Conservation (phyloP, 2,888 invertebrate genomes). For the Hymenopus coronatus region DNA sequence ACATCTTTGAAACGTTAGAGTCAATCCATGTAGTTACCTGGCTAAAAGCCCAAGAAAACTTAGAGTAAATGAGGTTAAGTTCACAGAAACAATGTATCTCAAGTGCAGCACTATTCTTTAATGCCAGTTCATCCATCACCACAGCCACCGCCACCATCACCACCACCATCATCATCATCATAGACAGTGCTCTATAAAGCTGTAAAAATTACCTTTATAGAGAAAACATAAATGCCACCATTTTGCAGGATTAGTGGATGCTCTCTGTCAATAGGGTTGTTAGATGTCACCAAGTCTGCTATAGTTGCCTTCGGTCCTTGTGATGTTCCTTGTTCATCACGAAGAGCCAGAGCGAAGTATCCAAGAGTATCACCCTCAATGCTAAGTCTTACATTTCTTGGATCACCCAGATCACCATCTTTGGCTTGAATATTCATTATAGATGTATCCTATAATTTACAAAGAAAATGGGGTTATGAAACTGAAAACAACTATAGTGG, state of each 20-base stretch:
- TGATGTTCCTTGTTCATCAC: conserved; percentile 52
- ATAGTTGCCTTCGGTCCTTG: conserved; percentile 22
- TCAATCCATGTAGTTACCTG: too few species aligned
- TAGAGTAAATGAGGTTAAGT: too few species aligned
- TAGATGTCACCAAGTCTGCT: conserved; percentile 56
- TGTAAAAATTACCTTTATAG: conserved; percentile 52
- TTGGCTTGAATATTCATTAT: conserved; percentile 71
- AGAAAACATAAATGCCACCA: conserved; percentile 74
- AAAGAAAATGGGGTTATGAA: neutral
- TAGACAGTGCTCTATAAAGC: too few species aligned
- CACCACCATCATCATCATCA: too few species aligned
- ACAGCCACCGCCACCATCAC: too few species aligned
- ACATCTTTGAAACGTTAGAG: too few species aligned
- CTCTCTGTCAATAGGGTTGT: conserved; percentile 69
- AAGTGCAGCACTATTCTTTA: too few species aligned
- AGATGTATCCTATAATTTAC: conserved; percentile 53
- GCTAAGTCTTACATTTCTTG: conserved; percentile 62
- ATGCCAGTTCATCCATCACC: too few species aligned
- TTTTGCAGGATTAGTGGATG: conserved; percentile 69
- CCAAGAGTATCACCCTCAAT: conserved; percentile 66
- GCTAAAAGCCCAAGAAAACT: too few species aligned
- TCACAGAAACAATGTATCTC: too few species aligned
- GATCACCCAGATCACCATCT: conserved; percentile 78
- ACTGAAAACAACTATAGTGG: neutral
- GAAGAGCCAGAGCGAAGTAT: conserved; percentile 60